phyloP scores from a whole-genome alignment of 2,888 invertebrate genomes.

The Drosophila mimica region DNA sequence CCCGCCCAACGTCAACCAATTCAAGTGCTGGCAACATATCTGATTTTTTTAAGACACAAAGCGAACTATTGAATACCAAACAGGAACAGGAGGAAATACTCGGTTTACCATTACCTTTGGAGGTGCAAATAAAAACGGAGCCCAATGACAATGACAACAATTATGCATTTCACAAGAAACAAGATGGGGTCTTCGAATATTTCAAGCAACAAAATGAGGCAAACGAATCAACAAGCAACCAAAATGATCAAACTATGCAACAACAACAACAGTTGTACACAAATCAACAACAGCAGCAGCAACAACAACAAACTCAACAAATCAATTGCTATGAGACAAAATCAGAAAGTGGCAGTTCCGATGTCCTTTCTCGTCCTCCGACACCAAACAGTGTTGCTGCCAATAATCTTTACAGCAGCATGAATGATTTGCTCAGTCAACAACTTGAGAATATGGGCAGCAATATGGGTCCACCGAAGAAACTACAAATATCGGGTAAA shows the following conservation, averaged over 20 bases:
- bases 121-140: conserved; percentile 76
- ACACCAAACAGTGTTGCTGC: conserved; percentile 82
- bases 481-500: conserved; percentile 83
- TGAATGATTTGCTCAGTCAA: conserved; percentile 83
- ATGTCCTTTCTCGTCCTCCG: conserved; percentile 84
- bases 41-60: conserved; percentile 57
- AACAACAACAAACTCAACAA: conserved; percentile 86
- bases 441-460: conserved; percentile 84
- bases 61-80: conserved; percentile 37
- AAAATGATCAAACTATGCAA: conserved; percentile 32
- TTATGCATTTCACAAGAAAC: conserved; percentile 44
- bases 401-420: conserved; percentile 73
- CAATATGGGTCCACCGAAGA: conserved; percentile 85
- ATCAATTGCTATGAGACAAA: conserved; percentile 85
- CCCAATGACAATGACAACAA: conserved; percentile 51
- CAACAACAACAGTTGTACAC: conserved; percentile 10
- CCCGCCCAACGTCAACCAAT: conserved; percentile 52
- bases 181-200: conserved; percentile 25
- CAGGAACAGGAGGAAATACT: conserved; percentile 33
- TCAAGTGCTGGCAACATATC: conserved; percentile 58
- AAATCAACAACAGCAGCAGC: conserved; percentile 43
- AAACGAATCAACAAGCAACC: conserved; percentile 11
- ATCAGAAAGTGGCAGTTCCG: conserved; percentile 85
- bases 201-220: conserved; percentile 22
- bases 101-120: conserved; percentile 50